phyloP scores from a whole-genome alignment of 2,113 vertebrate genomes.

The Thamnophis sirtalis region DNA sequence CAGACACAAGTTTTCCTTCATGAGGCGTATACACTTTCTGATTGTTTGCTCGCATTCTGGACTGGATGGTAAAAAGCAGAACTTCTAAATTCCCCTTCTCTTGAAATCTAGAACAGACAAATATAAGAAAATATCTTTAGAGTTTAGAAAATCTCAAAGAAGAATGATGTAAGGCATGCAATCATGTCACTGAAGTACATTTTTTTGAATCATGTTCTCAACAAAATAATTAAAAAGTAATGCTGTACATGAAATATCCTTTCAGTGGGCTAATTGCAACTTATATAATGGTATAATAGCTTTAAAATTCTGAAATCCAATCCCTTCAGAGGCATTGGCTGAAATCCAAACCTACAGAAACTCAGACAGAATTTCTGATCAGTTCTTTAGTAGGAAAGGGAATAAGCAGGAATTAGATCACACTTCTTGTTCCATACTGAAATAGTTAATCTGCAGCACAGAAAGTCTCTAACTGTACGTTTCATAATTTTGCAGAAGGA shows the following conservation, averaged over 20 bases:
- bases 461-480: not conserved
- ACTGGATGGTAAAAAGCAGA: slow-evolving; percentile 95
- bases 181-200: not conserved
- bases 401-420: not conserved
- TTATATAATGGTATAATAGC: not conserved
- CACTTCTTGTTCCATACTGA: not conserved
- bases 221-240: not conserved
- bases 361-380: not conserved
- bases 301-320: not conserved
- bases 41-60: slow-evolving; percentile 96
- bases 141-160: not conserved
- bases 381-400: not conserved
- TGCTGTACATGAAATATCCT: not conserved
- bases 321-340: not conserved
- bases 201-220: not conserved
- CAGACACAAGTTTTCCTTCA: slow-evolving; percentile 90
- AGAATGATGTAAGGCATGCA: not conserved
- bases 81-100: slow-evolving; percentile 97
- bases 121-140: not conserved
- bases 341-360: not conserved
- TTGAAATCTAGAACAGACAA: slow-evolving; percentile 80
- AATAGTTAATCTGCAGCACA: not conserved
- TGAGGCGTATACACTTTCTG: slow-evolving; percentile 90
- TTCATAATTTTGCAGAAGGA: not conserved
- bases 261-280: not conserved